Evolutionary conservation across 1,140 invertebrate genomes (phyloP), one percentile per base, ranked within the genome.

Genomic region (Campodea augens): DNA sequence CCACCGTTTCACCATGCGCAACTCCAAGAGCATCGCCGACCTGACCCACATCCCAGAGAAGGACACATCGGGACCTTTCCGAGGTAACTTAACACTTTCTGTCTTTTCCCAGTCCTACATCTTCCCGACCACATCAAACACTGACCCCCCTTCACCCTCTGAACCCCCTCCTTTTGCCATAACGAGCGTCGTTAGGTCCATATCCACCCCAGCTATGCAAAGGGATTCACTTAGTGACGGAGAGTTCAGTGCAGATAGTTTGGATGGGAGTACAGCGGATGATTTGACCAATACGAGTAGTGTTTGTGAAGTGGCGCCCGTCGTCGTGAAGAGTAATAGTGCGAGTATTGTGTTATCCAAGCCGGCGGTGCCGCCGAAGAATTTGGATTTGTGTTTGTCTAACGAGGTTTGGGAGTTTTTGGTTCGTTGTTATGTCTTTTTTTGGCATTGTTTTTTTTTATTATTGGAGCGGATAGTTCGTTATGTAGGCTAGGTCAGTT

Each of bases 11-110:
- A 75, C 69, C 37, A 63, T 90, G 42, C 83, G 82, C 64, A 73
- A 75, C 48, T 88, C 83, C 62, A 84, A 88, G 60, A 81, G 78
- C 54, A 82, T 81, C 46, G 73, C 75, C 45, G 80, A 84, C 57
- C 60, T 84, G 25, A 78, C 71, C 55, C 64, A 72, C 49, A 60
- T 71, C 20, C 66, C 70, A 1, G 69, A 73, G 50, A 65, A 67
- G 47, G 72, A 73, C 43, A 43, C 40, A 24, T 46, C 42, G 13
- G 39, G 25, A 20, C 19, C 38, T 23, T 22, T 40, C 15, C 38
- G 57, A 63, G 58, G 18, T 62, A 63, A 44, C 52, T 55, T 41
- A 48, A 36, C 25, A 25, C 27, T 32, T 37, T 46, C 43, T 43
- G 46, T 40, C 36, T 43, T 46, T 27, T 46, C 36, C 38, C 47